Base-by-base conservation (phyloP, 1,140 invertebrate genomes). In the Agrypnia vestita region DNA sequence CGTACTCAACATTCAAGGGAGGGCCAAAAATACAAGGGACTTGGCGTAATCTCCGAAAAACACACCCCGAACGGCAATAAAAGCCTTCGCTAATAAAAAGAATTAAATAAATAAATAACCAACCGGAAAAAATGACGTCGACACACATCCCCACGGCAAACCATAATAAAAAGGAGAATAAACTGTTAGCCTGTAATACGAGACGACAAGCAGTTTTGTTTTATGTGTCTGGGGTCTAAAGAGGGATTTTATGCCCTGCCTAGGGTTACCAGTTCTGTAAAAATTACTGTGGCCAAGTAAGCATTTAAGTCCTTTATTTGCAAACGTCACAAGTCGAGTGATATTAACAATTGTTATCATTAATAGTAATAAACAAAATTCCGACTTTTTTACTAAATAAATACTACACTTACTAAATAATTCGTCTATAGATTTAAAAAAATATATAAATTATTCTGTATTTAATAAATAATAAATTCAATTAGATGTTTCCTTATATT, bases 91-190 rank as follows among this genome's bases (percentile, higher is more conserved):
- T 83, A 83, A 83, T 83, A 83, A 83, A 83, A 83, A 83, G 76
- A 83, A 83, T 82, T 82, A 82, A 82, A 82, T 82, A 82, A 82
- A 82, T 82, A 82, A 82, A 82, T 82, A 82, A 82, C 81, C 69
- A 59, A 78, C 75, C 71, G 78, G 81, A 76, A 72, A 78, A 82
- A 82, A 79, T 78, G 77, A 71, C 64, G 76, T 51, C 46, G 76
- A 35, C 17, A 78, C 76, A 67, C 76, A 78, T 51, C 69, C 69
- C 69, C 51, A 73, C 49, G 69, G 69, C 69, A 73, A 73, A 75
- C 81, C 75, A 78, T 80, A 82, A 82, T 82, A 82, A 82, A 80
- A 82, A 82, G 35, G 81, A 80, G 62, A 80, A 82, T 82, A 82
- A 82, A 82, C 78, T 82, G 81, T 82, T 75, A 59, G 78, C 67